Evolutionary conservation across 2,797 vertebrate species (phyloP), one percentile per base, ranked within the genome.

Genomic region (Sebastes matsubarae): DNA sequence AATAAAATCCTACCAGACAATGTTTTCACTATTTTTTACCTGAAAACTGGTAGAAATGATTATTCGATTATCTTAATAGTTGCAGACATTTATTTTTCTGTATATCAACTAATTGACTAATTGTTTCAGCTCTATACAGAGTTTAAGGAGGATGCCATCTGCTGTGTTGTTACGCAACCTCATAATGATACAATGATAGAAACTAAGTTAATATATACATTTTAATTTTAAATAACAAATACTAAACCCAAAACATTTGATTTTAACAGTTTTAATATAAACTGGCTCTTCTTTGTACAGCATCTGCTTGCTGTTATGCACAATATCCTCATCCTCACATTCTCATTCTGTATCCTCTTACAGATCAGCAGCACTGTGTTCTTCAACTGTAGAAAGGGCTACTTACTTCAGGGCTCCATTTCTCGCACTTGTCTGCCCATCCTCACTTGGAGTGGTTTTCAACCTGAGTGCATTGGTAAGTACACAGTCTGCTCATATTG

Each of bases 381-480:
- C 81, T 99, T 98, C 95, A 97, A 87, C 92, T 99, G 99, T 88
- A 97, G 97, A 75, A 99, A 99, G 92, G 98, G 99, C 7, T 99
- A 99, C 90, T 94, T 99, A 87, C 96, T 99, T 57, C 98, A 99
- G 91, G 98, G 99, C 32, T 99, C 99, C 59, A 98, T 97, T 91
- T 97, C 97, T 76, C 96, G 99, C 79, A 98, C 97, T 27, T 99
- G 99, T 93, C 95, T 99, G 55, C 97, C 98, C 86, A 99, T 99
- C 94, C 97, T 99, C 52, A 99, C 98, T 3, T 99, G 99, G 99
- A 99, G 97, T 9, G 99, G 99, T 25, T 89, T 97, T 88, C 97
- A 97, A 52, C 98, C 98, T 0, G 97, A 99, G 88, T 99, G 98
- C 80, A 96, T 99, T 86, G 96, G 99, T 99, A 88, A 97, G 96